These are phyloP conservation scores for Parasteatoda lunata DNA, from an alignment of 2,888 invertebrate species.

Conservation along the genomic window DNA sequence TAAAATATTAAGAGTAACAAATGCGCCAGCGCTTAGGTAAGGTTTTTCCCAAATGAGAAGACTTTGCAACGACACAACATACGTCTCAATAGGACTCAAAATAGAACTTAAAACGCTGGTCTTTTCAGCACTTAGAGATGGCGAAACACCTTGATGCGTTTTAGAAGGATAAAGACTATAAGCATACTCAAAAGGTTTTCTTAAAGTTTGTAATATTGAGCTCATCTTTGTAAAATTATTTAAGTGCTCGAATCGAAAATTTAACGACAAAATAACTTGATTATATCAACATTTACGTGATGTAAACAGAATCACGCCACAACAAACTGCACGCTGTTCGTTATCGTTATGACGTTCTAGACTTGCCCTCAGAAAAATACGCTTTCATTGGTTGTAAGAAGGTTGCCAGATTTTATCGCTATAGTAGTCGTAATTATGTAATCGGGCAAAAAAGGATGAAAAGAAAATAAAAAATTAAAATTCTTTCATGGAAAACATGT, in stretches of 20 bases:
- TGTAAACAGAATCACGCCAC: constrained; percentile 3
- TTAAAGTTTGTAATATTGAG: constrained; percentile 20
- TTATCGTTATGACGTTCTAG: too few species aligned
- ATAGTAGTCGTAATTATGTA: too few species aligned
- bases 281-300: background rate
- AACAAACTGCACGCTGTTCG: background rate
- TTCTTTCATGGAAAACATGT: too few species aligned
- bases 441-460: too few species aligned
- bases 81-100: constrained; percentile 72
- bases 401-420: too few species aligned
- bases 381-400: too few species aligned
- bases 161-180: constrained; percentile 16
- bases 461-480: too few species aligned
- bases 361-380: too few species aligned
- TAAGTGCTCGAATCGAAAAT: background rate
- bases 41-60: constrained; percentile 75
- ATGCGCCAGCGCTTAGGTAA: constrained; percentile 72
- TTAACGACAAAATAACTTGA: background rate
- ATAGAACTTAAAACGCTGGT: constrained; percentile 63
- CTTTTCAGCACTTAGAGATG: constrained; percentile 29
- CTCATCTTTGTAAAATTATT: constrained; percentile 37
- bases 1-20: constrained; percentile 73
- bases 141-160: constrained; percentile 46
- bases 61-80: constrained; percentile 74
- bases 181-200: constrained; percentile 31